These are phyloP conservation scores for Etheostoma perlongum DNA, from an alignment of 2,797 vertebrate species.

Conservation along the genomic window DNA sequence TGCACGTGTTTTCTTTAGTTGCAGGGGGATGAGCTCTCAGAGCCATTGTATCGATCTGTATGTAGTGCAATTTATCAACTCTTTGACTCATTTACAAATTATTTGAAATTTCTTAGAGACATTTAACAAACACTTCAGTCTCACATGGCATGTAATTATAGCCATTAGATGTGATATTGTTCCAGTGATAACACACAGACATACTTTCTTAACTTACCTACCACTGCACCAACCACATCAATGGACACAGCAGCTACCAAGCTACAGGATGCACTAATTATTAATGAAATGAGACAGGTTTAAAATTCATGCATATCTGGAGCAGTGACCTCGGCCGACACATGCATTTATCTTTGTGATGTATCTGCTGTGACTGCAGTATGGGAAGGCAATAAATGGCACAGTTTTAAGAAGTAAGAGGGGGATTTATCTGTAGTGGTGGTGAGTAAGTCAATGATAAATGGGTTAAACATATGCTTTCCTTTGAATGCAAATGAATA, in stretches of 20 bases:
- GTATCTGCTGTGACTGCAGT: slow-evolving; percentile 63
- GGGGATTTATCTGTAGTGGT: slow-evolving; percentile 68
- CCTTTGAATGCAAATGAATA: slow-evolving; percentile 72
- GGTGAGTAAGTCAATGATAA: slow-evolving; percentile 63
- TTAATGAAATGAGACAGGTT: slow-evolving; percentile 60
- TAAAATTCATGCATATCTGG: slow-evolving; percentile 70
- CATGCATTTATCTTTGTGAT: slow-evolving; percentile 75
- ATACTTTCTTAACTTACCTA: slow-evolving; percentile 40
- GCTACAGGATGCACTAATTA: slow-evolving; percentile 55
- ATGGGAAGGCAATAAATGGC: slow-evolving; percentile 73
- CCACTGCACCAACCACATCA: slow-evolving; percentile 39
- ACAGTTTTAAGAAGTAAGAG: slow-evolving; percentile 75
- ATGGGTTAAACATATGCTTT: slow-evolving; percentile 75
- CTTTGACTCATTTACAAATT: neutral
- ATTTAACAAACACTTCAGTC: slow-evolving; percentile 16
- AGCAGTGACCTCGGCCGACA: slow-evolving; percentile 71
- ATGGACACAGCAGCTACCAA: slow-evolving; percentile 29
- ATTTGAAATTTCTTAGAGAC: slow-evolving; percentile 7
- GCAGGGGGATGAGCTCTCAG: neutral
- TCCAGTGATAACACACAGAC: slow-evolving; percentile 3
- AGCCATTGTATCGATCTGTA: neutral
- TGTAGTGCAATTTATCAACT: slow-evolving; percentile 6
- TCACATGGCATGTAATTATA: slow-evolving; percentile 6
- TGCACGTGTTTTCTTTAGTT: neutral
- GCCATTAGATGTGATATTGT: slow-evolving; percentile 1